Evolutionary conservation across 1,140 invertebrate genomes (phyloP), one percentile per base, ranked within the genome.

Genomic region (Zelostemma sp.): DNA sequence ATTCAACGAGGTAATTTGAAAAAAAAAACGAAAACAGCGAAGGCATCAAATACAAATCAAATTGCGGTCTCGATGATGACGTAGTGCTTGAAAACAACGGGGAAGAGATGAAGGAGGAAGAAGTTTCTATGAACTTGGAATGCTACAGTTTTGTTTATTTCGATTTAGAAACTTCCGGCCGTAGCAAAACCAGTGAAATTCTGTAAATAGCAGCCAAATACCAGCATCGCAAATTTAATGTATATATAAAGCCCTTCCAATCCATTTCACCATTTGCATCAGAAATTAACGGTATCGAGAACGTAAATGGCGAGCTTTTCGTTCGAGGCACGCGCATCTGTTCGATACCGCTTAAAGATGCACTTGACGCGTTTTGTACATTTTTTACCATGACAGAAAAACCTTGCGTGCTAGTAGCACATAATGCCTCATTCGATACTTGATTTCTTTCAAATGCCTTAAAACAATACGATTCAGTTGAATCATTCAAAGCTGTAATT

Each of bases 161-260:
- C 16, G 71, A 73, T 53, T 58, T 69, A 15, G 57, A 69, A 50
- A 73, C 71, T 0, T 63, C 66, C 16, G 66, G 59, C 40, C 58
- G 68, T 6, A 25, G 31, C 8, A 16, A 14, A 17, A 18, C 33
- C 16, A 19, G 28, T 43, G 59, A 67, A 21, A 57, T 73, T 15
- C 35, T 73, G 8, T 66, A 67, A 38, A 66, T 73, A 33, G 66
- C 62, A 17, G 66, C 62, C 12, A 55, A 50, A 40, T 19, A 1
- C 11, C 47, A 64, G 6, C 43, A 46, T 11, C 1, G 6, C 12
- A 43, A 4, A 21, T 73, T 68, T 28, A 56, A 51, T 25, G 56
- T 61, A 4, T 70, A 64, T 33, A 33, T 67, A 0, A 50, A 57
- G 19, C 64, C 60, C 16, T 51, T 38, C 1, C 38, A 68, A 61